phyloP scores from a whole-genome alignment of 2,888 invertebrate species.

The Drosophila bunnanda region DNA sequence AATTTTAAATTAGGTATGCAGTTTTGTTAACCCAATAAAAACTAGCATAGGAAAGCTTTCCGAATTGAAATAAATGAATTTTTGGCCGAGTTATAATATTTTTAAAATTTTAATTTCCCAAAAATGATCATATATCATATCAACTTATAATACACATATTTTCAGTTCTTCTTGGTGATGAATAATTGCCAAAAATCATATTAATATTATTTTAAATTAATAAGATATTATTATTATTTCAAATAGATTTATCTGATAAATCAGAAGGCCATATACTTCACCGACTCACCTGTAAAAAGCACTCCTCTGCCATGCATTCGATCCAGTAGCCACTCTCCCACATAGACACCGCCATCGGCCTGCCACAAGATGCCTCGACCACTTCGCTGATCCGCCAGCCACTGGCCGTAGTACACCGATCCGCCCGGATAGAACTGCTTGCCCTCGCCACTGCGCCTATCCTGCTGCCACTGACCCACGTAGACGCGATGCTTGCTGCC shows the following conservation, averaged over 20 bases:
- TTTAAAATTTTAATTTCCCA: too few species aligned
- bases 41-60: too few species aligned
- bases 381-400: conserved; percentile 75
- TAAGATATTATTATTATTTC: too few species aligned
- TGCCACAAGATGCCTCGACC: conserved; percentile 83
- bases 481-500: conserved; percentile 76
- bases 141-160: too few species aligned
- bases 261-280: not conserved
- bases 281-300: conserved; percentile 71
- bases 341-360: conserved; percentile 77
- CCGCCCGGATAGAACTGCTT: conserved; percentile 82
- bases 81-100: too few species aligned
- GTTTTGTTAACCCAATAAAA: too few species aligned
- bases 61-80: too few species aligned
- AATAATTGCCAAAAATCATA: too few species aligned
- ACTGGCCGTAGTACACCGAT: conserved; percentile 79
- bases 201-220: too few species aligned
- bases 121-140: too few species aligned
- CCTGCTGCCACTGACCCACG: conserved; percentile 80
- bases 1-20: too few species aligned
- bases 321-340: conserved; percentile 83
- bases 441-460: conserved; percentile 82
- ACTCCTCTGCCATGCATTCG: conserved; percentile 80
- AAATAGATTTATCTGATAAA: not conserved
- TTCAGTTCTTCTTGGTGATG: too few species aligned